Percentiles rank a stretch among this genome's conserved stretches.
These are phyloP conservation scores for Pseudoips prasinana DNA, from an alignment of 2,888 invertebrate species.

Conservation along the genomic window DNA sequence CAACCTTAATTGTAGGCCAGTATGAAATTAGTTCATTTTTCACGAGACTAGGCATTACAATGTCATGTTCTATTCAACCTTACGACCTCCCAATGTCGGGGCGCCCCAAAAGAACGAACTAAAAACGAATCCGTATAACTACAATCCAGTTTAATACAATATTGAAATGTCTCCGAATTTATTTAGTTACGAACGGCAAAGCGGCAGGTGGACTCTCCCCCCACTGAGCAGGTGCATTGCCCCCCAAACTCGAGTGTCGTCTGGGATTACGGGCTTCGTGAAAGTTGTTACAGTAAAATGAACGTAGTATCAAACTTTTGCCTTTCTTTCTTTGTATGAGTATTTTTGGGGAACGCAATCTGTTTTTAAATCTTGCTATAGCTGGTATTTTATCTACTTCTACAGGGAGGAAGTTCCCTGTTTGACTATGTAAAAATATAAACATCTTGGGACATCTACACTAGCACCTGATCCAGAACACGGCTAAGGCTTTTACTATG, in stretches of 20 bases:
- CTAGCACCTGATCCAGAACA: too few relatives aligned
- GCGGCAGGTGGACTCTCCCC: slow-evolving; percentile 50
- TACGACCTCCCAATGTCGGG: slow-evolving; percentile 11
- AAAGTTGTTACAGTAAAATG: slow-evolving; percentile 19
- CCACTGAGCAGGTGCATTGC: slow-evolving; percentile 51
- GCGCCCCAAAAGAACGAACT: slow-evolving; percentile 6
- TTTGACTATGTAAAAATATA: too few relatives aligned
- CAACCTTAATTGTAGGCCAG: too few relatives aligned
- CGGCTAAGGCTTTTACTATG: too few relatives aligned
- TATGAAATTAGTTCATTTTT: too few relatives aligned
- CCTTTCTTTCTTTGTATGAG: slow-evolving; percentile 10
- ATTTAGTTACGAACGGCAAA: slow-evolving; percentile 20
- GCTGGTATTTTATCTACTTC: too few relatives aligned
- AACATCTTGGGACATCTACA: too few relatives aligned
- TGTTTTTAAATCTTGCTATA: too few relatives aligned
- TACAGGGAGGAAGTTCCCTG: too few relatives aligned
- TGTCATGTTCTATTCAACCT: too few relatives aligned
- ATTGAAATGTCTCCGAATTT: slow-evolving; percentile 34
- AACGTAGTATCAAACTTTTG: slow-evolving; percentile 20
- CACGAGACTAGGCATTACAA: too few relatives aligned
- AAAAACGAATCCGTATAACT: slow-evolving; percentile 21
- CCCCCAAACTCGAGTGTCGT: slow-evolving; percentile 40
- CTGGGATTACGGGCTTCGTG: slow-evolving; percentile 26
- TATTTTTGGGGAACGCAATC: too few relatives aligned
- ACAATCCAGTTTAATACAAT: slow-evolving; percentile 27